Evolutionary conservation across 1,140 invertebrate genomes (phyloP), one percentile per base, ranked within the genome.

Genomic region (Vanessa tameamea): DNA sequence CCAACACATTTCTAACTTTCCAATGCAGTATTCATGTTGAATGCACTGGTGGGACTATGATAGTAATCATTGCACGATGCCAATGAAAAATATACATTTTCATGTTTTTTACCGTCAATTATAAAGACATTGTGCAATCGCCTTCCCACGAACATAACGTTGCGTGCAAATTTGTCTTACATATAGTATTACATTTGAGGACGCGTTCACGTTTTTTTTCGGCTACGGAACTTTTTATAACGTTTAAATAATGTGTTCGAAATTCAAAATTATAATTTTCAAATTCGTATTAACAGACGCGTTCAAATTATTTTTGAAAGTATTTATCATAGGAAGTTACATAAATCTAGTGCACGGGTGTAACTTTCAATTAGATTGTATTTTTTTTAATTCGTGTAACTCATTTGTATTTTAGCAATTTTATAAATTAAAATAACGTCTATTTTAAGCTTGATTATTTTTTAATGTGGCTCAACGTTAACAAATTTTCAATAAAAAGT

Each of bases 21-120:
- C 59, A 73, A 65, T 55, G 51, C 64, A 67, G 64, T 72, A 16
- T 69, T 59, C 47, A 66, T 26, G 64, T 66, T 47, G 53, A 15
- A 9, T 64, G 69, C 55, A 59, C 31, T 64, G 47, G 61, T 66
- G 50, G 16, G 59, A 70, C 64, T 68, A 47, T 48, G 64, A 73
- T 61, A 12, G 13, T 69, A 72, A 72, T 72, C 50, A 57, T 76
- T 73, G 70, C 70, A 77, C 65, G 75, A 65, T 50, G 64, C 61
- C 59, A 43, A 73, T 72, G 66, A 72, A 73, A 70, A 65, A 69
- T 47, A 69, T 73, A 70, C 72, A 59, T 75, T 73, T 77, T 73
- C 70, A 76, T 47, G 75, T 73, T 76, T 77, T 57, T 64, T 67
- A 53, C 68, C 37, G 61, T 68, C 37, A 13, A 26, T 12, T 15